Percentiles rank a stretch among this genome's conserved stretches.
These are phyloP conservation scores for Otocyon megalotis DNA, from an alignment of 2,113 vertebrate genomes.

Conservation along the genomic window DNA sequence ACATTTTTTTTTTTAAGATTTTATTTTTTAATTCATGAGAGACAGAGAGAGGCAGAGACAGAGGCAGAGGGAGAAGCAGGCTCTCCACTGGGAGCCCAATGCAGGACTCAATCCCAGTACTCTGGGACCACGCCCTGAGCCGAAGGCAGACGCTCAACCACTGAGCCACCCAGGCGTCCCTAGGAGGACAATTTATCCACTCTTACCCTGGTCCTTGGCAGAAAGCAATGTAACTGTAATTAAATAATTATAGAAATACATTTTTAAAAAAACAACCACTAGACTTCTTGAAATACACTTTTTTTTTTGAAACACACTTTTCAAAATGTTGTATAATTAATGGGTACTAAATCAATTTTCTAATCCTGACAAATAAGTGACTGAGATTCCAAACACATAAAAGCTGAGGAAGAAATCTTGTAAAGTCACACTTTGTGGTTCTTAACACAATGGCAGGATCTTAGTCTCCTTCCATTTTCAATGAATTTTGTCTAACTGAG, in stretches of 20 bases:
- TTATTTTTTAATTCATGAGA: no score
- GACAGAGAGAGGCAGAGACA: no score
- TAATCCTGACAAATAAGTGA: not conserved
- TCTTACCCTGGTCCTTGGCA: not conserved
- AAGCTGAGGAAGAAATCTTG: not conserved
- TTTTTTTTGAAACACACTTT: not conserved
- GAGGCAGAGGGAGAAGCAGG: no score
- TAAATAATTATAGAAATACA: not conserved
- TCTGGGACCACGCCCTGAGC: no score
- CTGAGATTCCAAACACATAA: not conserved
- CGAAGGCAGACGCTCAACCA: no score
- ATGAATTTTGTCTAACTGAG: not conserved
- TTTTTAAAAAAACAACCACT: not conserved
- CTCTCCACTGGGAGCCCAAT: no score
- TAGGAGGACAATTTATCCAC: not conserved
- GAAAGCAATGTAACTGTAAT: not conserved
- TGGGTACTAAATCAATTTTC: constrained; percentile 14
- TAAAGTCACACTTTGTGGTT: not conserved
- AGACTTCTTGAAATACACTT: not conserved
- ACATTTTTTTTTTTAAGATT: no score
- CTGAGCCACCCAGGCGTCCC: no score
- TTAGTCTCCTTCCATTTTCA: not conserved
- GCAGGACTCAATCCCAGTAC: no score
- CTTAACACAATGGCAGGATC: not conserved
- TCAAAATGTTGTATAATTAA: not conserved